A percentile compares a stretch with the other conserved stretches of the same genome.
phyloP scores from a whole-genome alignment of 2,888 invertebrate species.

The Drosophila anomelani region DNA sequence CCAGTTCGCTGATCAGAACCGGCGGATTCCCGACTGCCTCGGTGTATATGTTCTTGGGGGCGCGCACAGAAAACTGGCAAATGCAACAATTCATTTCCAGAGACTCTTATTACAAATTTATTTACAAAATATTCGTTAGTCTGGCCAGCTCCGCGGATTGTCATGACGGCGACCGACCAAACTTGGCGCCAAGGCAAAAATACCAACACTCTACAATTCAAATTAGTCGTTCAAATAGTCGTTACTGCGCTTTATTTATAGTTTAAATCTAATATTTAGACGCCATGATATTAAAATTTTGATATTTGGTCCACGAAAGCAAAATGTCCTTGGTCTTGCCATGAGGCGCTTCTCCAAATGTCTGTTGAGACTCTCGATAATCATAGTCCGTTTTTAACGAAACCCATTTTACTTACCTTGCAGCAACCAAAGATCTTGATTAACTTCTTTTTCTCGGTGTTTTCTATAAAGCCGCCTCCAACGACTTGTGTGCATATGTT shows the following conservation, averaged over 20 bases:
- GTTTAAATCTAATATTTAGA: background rate
- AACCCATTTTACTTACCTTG: constrained; percentile 7
- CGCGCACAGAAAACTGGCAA: constrained; percentile 69
- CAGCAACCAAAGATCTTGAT: constrained; percentile 35
- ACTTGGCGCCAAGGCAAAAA: background rate
- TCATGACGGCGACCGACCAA: background rate
- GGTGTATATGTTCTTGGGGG: constrained; percentile 62
- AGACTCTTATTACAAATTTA: constrained; percentile 9
- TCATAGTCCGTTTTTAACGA: too few species aligned
- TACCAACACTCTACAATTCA: background rate
- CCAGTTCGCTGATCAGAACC: constrained; percentile 64
- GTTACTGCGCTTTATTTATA: background rate
- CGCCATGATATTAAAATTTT: constrained; percentile 14
- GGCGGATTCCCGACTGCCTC: constrained; percentile 70
- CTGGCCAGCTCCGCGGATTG: background rate
- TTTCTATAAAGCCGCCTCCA: constrained; percentile 33
- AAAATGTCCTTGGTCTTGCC: constrained; percentile 31
- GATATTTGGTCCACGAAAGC: constrained; percentile 29
- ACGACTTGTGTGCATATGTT: constrained; percentile 26
- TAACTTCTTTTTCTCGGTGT: background rate
- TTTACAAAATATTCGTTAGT: constrained; percentile 32
- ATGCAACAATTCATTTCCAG: constrained; percentile 72
- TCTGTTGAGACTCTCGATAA: background rate
- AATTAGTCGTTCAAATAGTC: too few species aligned
- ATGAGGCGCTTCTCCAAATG: constrained; percentile 32